Percentiles rank a stretch among this genome's conserved stretches.
Conservation (phyloP, 2,888 invertebrate genomes). For the Luperina testacea region DNA sequence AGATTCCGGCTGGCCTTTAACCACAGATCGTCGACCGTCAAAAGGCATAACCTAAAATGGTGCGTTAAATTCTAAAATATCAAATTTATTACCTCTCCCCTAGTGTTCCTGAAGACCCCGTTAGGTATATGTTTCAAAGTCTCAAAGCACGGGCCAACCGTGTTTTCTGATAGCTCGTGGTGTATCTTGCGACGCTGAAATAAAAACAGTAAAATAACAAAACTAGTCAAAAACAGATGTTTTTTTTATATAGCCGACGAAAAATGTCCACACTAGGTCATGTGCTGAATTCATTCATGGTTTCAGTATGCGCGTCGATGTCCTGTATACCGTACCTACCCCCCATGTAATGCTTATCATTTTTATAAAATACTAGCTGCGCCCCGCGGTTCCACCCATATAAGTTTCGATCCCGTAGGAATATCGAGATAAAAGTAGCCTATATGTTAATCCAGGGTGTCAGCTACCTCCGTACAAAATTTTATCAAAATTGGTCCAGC, state of each 20-base stretch:
- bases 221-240: not conserved
- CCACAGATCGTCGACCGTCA: too few relatives aligned
- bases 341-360: not conserved
- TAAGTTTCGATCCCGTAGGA: too few relatives aligned
- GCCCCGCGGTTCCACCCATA: too few relatives aligned
- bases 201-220: conserved; percentile 26
- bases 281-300: not conserved
- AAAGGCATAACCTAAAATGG: not conserved
- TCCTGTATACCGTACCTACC: not conserved
- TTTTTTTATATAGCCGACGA: not conserved
- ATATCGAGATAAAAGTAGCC: too few relatives aligned
- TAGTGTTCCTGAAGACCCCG: conserved; percentile 79
- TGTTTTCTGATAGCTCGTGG: conserved; percentile 71
- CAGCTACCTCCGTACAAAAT: too few relatives aligned
- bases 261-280: not conserved
- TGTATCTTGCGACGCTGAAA: conserved; percentile 80
- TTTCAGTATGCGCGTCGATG: not conserved
- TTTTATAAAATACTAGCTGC: not conserved
- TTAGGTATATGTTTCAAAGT: conserved; percentile 72
- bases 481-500: too few relatives aligned
- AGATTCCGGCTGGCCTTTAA: not conserved
- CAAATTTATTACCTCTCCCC: conserved; percentile 74
- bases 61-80: not conserved
- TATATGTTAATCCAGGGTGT: too few relatives aligned
- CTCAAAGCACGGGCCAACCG: conserved; percentile 69